Base-by-base conservation (phyloP, 2,797 vertebrate species). In the Mycteria americana region DNA sequence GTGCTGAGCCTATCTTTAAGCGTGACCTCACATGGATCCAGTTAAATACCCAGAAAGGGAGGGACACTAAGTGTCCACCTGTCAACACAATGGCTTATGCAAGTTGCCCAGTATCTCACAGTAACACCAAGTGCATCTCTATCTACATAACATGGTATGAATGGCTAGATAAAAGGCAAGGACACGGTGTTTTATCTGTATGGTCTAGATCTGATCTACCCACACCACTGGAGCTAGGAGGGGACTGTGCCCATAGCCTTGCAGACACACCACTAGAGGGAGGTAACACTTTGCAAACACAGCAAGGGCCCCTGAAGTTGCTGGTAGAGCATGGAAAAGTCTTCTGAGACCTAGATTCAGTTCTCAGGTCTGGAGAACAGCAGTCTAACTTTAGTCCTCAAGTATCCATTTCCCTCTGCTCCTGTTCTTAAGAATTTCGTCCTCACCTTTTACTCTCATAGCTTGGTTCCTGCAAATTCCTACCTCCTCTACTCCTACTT, bases 261-360 rank as follows among this genome's bases (percentile, higher is more conserved):
- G 62, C 13, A 43, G 30, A 70, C 54, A 24, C n/a, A 78, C 94
- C 95, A 72, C 96, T 96, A 96, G 96, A 89, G 93, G 94, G 95
- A 81, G 82, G 62, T 96, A 89, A 85, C 41, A 96, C 75, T 84
- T 95, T 43, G 77, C 46, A 64, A 91, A 91, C 84, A 67, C 75
- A 37, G 10, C n/a, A 14, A 85, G 45, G 18, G 57, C 25, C 56
- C 64, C 69, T 53, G 6, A 57, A 41, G 37, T 1, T 25, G 54
- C 25, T n/a, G 35, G 37, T 7, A n/a, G 43, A 54, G 41, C 28
- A 31, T 0, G 2, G 39, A 54, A 69, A 59, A 18, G 54, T 39
- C 56, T 77, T 51, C 31, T 2, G 11, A 83, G 51, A 27, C 18
- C 22, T 21, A 16, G 1, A 25, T 7, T 50, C 18, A 43, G 25